Evolutionary conservation across 2,888 invertebrate species (phyloP), one percentile per base, ranked within the genome.

Genomic region (Heliconius ismenius): DNA sequence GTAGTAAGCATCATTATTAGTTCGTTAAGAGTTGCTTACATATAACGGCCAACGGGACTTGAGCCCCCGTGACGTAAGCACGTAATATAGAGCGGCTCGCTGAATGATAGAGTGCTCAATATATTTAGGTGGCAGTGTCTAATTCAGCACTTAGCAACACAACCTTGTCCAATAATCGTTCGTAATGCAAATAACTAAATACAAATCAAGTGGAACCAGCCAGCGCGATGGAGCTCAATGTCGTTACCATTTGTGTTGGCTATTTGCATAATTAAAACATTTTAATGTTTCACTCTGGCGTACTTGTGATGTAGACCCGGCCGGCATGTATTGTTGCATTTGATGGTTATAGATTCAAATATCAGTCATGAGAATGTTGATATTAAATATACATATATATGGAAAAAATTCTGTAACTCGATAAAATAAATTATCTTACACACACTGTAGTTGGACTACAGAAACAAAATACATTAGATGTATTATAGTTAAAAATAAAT

Each of bases 131-230:
- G 4, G 4, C 28, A 18, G 70, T 63, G 49, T 75, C 75, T 75
- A 75, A 75, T 70, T 75, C 63, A 24, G 54, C 43, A 64, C 75
- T 63, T 58, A 64, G 75, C 70, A 75, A 75, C 75, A 75, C 75
- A 75, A 63, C 49, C 63, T 75, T 69, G 64, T 70, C 75, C 75
- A 75, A 75, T 75, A 70, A 75, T 69, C 64, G 36, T 43, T 68
- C 58, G 70, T 63, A 49, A 63, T 36, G 63, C 73, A 63, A 73
- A 43, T 73, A 73, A 62, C 73, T 63, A 73, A 73, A 73, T 64
- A 75, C 64, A 75, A 70, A 75, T 75, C 63, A 75, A 64, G 63
- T 54, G 70, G 60, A 69, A 63, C 43, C 63, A 62, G 63, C 21
- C 54, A 54, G 62, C 49, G 21, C 62, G 63, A 24, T 62, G 58